Evolutionary conservation across 30 jellyfish, hydroid and myxozoan species (phyloP), one percentile per base, ranked within the genome.

Genomic region (Turritopsis rubra): DNA sequence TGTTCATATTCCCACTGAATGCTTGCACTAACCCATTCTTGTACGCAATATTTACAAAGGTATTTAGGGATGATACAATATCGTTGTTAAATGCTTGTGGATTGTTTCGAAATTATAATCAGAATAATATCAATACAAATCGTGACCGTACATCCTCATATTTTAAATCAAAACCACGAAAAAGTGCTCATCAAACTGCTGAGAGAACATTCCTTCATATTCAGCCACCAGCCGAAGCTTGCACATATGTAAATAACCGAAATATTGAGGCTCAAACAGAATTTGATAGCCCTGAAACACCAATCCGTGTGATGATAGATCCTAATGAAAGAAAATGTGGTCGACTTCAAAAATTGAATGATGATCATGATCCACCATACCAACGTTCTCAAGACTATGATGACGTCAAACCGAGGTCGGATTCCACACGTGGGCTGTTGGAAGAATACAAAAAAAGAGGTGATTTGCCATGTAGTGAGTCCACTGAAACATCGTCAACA

Each of bases 21-120:
- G 97, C 97, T 65, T 91, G 97, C 91, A 87, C 97, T 21, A 91
- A 91, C 41, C 97, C 97, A 20, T 91, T 91, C 84, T 84, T 91
- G 28, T 91, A 91, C 86, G 97, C 97, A 0, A 86, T 91, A 86
- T 91, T 91, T 88, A 91, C 96, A 24, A 91, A 81, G 86, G 91
- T 91, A 8, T 91, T 91, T 95, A 70, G 88, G 65, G 97, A 92
- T 9, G 97, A 91, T 73, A 91, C 88, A 18, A 23, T 91, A 52
- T 73, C 85, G 19, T 70, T 91, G 80, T 89, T 91, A 30, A 83
- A 85, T 73, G 26, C 80, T 24, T 53, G 83, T 65, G 87, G 87
- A 80, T 53, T 80, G 26, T 80, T 85, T 29, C 53, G 66, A 16
- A 5, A 41, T 41, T 41, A 41, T 13, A 41, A 41, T 41, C 52